Conservation (phyloP, 1,140 invertebrate species). For the Rhynchophorus ferrugineus region DNA sequence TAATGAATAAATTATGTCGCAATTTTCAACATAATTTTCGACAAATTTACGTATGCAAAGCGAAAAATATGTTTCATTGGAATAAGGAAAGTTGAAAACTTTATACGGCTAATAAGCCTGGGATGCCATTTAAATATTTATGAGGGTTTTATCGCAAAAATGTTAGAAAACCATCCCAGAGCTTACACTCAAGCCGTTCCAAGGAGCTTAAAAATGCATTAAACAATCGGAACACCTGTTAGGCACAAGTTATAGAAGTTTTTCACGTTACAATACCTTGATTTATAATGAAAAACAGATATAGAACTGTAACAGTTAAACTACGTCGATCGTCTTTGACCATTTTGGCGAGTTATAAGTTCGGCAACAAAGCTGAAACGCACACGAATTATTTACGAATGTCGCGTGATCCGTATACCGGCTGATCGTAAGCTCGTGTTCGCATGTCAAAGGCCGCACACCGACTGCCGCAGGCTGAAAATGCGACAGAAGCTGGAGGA, state of each 20-base stretch:
- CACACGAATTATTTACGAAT: slow-evolving; percentile 13
- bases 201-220: slow-evolving; percentile 14
- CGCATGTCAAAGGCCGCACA: slow-evolving; percentile 18
- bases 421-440: slow-evolving; percentile 8
- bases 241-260: slow-evolving; percentile 1
- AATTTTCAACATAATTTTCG: background rate
- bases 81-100: background rate
- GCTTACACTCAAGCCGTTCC: slow-evolving; percentile 12
- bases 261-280: slow-evolving; percentile 8
- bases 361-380: slow-evolving; percentile 1
- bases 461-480: slow-evolving; percentile 22
- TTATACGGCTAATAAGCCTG: slow-evolving; percentile 4
- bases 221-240: slow-evolving; percentile 16
- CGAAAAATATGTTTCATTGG: background rate
- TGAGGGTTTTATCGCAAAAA: background rate
- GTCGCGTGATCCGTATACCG: slow-evolving; percentile 10
- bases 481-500: slow-evolving; percentile 24
- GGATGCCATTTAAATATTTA: slow-evolving; percentile 1
- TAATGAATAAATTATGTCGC: background rate
- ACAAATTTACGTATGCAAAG: background rate
- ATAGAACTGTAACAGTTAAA: slow-evolving; percentile 18
- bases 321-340: slow-evolving; percentile 5
- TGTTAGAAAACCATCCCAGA: background rate
- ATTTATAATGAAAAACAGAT: slow-evolving; percentile 15
- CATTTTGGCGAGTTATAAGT: slow-evolving; percentile 2